Evolutionary conservation across 2,797 vertebrate genomes (phyloP), one percentile per base, ranked within the genome.

Genomic region (Telmatherina bonti): DNA sequence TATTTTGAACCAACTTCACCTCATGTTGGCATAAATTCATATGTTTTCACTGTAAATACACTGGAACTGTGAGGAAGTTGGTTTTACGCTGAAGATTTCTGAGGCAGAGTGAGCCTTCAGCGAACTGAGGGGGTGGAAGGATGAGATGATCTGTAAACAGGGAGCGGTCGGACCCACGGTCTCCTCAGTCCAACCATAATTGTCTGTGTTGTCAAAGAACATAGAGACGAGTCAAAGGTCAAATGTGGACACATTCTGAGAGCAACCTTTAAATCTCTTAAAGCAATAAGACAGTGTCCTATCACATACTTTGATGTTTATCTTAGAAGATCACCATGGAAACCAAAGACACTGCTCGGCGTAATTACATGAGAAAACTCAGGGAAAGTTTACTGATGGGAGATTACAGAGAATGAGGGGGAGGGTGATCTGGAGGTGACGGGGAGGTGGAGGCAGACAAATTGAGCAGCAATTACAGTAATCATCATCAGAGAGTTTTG

Each of bases 401-500:
- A 78, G 71, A 76, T 82, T 80, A 70, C 51, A 68, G 67, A 60
- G 69, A 43, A 27, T n/a, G 51, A 20, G 29, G 22, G 20, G 15
- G 51, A 7, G 24, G 31, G 41, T 5, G 49, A 31, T 22, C 33
- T 49, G 57, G 70, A 75, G 64, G 81, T 66, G 74, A 70, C 47
- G 16, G 77, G 78, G 72, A 67, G 76, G 76, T 54, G 70, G 74
- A 84, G 81, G 84, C 86, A 86, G 85, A 90, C 82, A 91, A 91
- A 93, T 91, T 92, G 91, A 74, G 73, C 72, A 26, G 86, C 86
- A 90, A 92, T 94, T 92, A 92, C 78, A 65, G 81, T 85, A 88
- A 93, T 94, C 82, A 92, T 85, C 84, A 86, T 90, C 85, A 89
- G 56, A 81, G 76, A 88, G 85, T 86, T 89, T 85, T 82, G 65